These are phyloP conservation scores for Urocynchramus pylzowi DNA, from an alignment of 2,113 vertebrate genomes.

Conservation along the genomic window DNA sequence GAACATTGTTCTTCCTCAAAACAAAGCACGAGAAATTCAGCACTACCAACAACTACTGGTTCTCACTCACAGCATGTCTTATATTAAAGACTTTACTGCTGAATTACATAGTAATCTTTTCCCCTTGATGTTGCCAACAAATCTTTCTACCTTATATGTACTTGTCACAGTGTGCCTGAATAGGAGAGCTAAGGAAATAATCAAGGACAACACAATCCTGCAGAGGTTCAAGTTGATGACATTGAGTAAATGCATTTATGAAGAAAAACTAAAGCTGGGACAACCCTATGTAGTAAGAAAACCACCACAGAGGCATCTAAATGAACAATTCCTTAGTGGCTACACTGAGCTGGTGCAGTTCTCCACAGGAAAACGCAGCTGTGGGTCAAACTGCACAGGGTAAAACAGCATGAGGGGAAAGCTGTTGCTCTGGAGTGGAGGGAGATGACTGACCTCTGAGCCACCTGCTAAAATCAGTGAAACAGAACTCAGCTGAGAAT, in stretches of 20 bases:
- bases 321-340: background rate
- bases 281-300: background rate
- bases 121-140: background rate
- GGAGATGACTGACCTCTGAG: background rate
- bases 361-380: background rate
- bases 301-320: background rate
- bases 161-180: background rate
- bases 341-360: background rate
- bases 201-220: background rate
- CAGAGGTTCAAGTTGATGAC: background rate
- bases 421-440: background rate
- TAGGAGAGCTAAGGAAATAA: background rate
- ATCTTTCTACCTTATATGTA: background rate
- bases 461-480: background rate
- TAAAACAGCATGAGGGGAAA: background rate
- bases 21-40: background rate
- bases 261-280: background rate
- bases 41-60: background rate
- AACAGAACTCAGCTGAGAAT: background rate
- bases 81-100: background rate
- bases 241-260: background rate
- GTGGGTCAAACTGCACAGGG: background rate
- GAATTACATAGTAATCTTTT: background rate
- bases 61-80: background rate
- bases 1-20: background rate